phyloP scores from a whole-genome alignment of 2,113 vertebrate genomes.

The Ursus arctos region DNA sequence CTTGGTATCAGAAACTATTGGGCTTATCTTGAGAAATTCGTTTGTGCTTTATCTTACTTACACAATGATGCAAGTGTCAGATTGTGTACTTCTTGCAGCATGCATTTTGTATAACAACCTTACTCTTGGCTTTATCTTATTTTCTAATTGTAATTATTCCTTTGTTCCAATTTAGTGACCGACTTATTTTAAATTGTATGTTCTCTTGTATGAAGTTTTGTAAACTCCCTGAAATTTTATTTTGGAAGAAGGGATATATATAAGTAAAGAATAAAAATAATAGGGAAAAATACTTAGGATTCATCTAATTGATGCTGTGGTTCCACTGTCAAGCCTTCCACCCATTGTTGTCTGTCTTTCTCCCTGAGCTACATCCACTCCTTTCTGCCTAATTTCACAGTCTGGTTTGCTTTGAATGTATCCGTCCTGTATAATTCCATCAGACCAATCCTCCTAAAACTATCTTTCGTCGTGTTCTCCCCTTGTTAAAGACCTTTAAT shows the following conservation, averaged over 20 bases:
- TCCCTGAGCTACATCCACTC: not conserved
- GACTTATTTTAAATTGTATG: constrained; percentile 13
- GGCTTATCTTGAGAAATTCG: not conserved
- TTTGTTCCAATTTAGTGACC: constrained; percentile 29
- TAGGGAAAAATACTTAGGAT: not conserved
- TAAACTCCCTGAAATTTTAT: constrained; percentile 41
- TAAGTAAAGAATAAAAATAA: constrained; percentile 15
- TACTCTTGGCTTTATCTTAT: constrained; percentile 1
- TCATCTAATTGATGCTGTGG: not conserved
- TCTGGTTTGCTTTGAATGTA: constrained; percentile 8
- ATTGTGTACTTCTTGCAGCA: not conserved
- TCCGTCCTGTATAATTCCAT: not conserved
- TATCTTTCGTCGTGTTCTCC: not conserved
- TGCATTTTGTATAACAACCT: not conserved
- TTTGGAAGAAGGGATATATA: constrained; percentile 10
- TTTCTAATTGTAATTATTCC: constrained; percentile 31
- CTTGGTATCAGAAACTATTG: not conserved
- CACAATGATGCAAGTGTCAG: not conserved
- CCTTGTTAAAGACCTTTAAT: not conserved
- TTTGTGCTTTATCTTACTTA: constrained; percentile 23
- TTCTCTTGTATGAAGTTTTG: constrained; percentile 14
- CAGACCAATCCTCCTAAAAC: not conserved
- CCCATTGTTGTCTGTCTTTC: not conserved
- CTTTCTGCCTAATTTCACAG: not conserved
- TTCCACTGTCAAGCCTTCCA: not conserved